Evolutionary conservation across 1,140 invertebrate genomes (phyloP), one percentile per base, ranked within the genome.

Genomic region (Heliconius hewitsoni): DNA sequence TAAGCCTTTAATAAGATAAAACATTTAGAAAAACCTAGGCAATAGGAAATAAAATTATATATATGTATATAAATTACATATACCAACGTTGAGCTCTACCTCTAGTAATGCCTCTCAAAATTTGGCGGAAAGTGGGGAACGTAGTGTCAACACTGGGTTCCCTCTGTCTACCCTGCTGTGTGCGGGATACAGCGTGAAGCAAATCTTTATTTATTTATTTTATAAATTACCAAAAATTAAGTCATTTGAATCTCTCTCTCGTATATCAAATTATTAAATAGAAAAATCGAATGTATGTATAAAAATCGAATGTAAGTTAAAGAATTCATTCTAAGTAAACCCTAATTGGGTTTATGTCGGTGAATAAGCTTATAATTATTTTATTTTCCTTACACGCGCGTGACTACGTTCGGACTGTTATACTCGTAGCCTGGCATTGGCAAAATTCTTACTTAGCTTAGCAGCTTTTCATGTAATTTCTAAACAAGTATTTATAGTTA

Each of bases 1-100:
- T 66, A 66, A 66, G 60, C 60, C 60, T 66, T 66, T 66, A 66
- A 66, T 66, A 27, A 66, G 60, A 66, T 66, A 18, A 30, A 66
- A 60, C 55, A 60, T 60, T 60, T 19, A 23, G 9, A 66, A 66
- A 66, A 66, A 11, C 60, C 11, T 66, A 1, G 60, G 23, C 27
- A 13, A 66, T 16, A 16, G 11, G 9, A 30, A 60, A 60, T 23
- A 23, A 13, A 16, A 13, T 46, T 4, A 46, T 16, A 46, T 34
- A 5, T 55, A 46, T 46, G 42, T 46, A 46, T 46, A 13, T 46
- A 46, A 9, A 52, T 34, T 34, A 34, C 5, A 34, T 34, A 8
- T 34, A 34, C 34, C 34, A 5, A 5, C 30, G 30, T 34, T 34
- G 5, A 34, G 34, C 6, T 34, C 34, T 34, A 34, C 34, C 34